Conservation (phyloP, 2,797 vertebrate genomes). For the Columba guinea region DNA sequence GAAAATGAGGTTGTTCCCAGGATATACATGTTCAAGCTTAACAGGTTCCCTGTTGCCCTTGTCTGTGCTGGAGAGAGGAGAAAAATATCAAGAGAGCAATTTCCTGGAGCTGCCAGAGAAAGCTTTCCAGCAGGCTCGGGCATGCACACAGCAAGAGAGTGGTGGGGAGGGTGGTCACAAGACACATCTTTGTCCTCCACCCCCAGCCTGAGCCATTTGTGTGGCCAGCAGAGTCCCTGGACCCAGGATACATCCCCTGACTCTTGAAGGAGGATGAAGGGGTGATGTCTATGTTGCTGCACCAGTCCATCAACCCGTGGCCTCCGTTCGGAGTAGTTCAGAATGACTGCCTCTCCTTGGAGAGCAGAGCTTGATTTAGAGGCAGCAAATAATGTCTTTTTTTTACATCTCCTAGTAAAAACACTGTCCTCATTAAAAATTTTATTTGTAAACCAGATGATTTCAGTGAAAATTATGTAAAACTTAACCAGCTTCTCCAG, state of each 20-base stretch:
- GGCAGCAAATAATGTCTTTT: background rate
- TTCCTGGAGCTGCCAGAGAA: background rate
- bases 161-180: background rate
- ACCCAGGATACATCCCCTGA: background rate
- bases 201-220: background rate
- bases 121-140: background rate
- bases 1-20: background rate
- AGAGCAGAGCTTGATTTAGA: background rate
- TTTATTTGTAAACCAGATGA: background rate
- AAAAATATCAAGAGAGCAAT: background rate
- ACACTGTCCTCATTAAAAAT: background rate
- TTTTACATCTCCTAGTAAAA: background rate
- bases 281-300: background rate
- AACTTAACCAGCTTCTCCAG: background rate
- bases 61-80: background rate
- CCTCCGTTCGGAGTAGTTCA: background rate
- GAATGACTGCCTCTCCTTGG: background rate
- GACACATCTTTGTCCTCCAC: background rate
- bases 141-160: background rate
- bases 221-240: background rate
- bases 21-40: background rate
- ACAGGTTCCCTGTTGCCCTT: background rate
- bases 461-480: background rate
- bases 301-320: accelerated
- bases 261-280: background rate